Base-by-base conservation (phyloP, 2,888 invertebrate genomes). In the Tineola bisselliella region DNA sequence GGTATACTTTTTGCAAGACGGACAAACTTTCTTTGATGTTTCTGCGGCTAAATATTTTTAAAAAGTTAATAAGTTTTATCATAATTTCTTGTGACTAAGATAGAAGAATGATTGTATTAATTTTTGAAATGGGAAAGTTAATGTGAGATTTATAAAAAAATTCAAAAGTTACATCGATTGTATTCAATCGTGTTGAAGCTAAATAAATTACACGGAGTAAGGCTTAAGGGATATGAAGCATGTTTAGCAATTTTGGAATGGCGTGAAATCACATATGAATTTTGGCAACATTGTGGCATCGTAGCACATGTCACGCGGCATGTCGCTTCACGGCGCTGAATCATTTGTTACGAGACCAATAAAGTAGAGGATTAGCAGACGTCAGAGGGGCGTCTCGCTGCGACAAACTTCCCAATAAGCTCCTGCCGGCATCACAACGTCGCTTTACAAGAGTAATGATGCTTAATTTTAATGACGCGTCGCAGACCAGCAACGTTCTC, bases 381-480 rank as follows among this genome's bases (percentile, higher is more conserved):
- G 76, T 73, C 76, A 71, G 71, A 72, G 70, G 75, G 48, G 71
- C 67, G 70, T 69, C 68, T 69, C 67, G 67, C 68, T 62, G 64
- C 72, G 77, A 76, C 77, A 80, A 81, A 83, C 74, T 83, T 81
- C 73, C 77, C 81, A 82, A 84, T 84, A 82, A 83, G 78, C 77
- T 73, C 64, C 76, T 77, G 78, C 76, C 77, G 75, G 72, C 75
- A 77, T 71, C 72, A 75, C 74, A 72, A 73, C 76, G 74, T 77
- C 77, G 74, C 76, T 79, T 78, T 82, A 80, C 81, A 84, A 87
- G 84, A 84, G 81, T 84, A 84, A 87, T 84, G 86, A 86, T 79
- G 84, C 76, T 86, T 83, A 87, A 86, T 86, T 86, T 87, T 86
- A 86, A 87, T 84, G 84, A 81, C 83, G 76, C 81, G 83, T 83